Evolutionary conservation across 2,113 vertebrate species (phyloP), one percentile per base, ranked within the genome.

Genomic region (Corythaixoides concolor): DNA sequence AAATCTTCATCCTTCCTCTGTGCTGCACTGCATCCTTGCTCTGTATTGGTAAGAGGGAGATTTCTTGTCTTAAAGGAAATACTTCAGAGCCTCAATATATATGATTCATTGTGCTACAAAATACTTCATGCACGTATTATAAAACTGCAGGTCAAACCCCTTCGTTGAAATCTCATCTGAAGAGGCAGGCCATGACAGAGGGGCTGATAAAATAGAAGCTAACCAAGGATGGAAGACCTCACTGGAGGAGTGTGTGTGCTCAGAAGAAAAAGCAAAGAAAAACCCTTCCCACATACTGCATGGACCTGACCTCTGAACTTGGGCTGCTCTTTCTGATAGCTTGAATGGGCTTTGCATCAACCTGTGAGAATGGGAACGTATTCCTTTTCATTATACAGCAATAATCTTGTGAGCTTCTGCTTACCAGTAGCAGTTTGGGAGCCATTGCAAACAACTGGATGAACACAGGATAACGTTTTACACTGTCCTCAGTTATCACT

Each of bases 401-500:
- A 21, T 50, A 20, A 10, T 28, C 59, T 2, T 1, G 2, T 21
- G 76, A 87, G 64, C 21, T 69, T 7, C 58, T 28, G 1, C 69
- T 55, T 52, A 55, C 37, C 39, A 72, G 39, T 18, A 60, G 24
- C 8, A 47, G 62, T 28, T 14, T 26, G 56, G 47, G 72, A 89
- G 43, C 45, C 33, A 12, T 6, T 70, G 67, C 80, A 79, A 78
- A 75, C 47, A 70, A 52, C 28, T 24, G 47, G 55, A 37, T 85
- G 59, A 14, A 33, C 79, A 64, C 15, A 18, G 67, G 85, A 23
- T 63, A 30, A 47, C 28, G 60, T 76, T 67, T 68, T 70, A 55
- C 27, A 6, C 72, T 78, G 58, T 95, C 92, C 74, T 87, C 81
- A 49, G 89, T 86, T 82, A 90, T 96, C 93, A 91, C 45, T 89